phyloP scores from a whole-genome alignment of 2,797 vertebrate genomes.

The Caiman crocodilus region DNA sequence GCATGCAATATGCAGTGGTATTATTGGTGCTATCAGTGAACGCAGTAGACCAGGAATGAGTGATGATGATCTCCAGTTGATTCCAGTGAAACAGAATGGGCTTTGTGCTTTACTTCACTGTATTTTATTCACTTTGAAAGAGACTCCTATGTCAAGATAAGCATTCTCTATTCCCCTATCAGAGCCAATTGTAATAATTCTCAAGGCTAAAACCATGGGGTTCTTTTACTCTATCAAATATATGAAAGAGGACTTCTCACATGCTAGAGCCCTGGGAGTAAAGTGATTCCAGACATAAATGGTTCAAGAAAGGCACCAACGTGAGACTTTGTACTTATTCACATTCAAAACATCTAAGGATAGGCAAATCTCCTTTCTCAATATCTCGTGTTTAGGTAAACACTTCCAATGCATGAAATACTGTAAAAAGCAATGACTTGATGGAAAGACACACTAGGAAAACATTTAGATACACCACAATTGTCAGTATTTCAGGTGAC shows the following conservation, averaged over 20 bases:
- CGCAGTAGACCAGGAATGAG: not conserved
- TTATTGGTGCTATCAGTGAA: not conserved
- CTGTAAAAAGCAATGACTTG: fast-evolving
- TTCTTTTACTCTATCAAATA: not conserved
- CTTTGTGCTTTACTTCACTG: not conserved
- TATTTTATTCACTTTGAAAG: not conserved
- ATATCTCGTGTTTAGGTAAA: not conserved
- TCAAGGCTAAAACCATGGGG: not conserved
- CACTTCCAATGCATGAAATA: not conserved
- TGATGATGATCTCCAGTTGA: not conserved
- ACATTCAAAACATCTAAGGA: fast-evolving
- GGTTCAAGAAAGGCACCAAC: not conserved
- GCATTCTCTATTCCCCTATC: not conserved
- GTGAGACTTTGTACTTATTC: not conserved
- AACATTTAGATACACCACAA: fast-evolving
- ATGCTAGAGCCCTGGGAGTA: not conserved
- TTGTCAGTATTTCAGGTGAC: not conserved
- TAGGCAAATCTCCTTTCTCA: not conserved
- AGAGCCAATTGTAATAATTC: not conserved
- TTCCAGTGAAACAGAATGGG: not conserved
- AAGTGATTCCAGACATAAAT: not conserved
- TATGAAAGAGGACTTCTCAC: not conserved
- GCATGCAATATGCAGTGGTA: not conserved
- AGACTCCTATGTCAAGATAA: not conserved
- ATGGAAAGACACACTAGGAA: not conserved